Evolutionary conservation across 2,113 vertebrate genomes (phyloP).

Genomic region (Rhegmatorhina hoffmannsi): DNA sequence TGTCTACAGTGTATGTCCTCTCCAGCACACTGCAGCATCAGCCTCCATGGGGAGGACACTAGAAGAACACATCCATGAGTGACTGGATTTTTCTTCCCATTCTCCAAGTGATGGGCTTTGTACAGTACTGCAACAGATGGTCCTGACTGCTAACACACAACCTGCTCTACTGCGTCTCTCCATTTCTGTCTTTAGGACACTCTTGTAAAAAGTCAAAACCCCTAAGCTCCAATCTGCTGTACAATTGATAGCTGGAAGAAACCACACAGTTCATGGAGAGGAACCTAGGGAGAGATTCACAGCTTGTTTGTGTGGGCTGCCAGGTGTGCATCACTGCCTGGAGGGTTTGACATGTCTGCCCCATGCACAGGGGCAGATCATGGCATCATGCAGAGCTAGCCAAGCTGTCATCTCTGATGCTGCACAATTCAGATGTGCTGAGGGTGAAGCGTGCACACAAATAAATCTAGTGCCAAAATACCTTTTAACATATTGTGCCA

Average conservation of each 20-base stretch:
- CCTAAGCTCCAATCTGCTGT: neutral
- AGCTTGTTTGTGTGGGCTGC: neutral
- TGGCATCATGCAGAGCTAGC: neutral
- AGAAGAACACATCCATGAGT: neutral
- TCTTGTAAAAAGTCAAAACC: neutral
- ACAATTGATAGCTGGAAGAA: neutral
- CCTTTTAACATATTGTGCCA: neutral
- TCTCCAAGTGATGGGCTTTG: neutral
- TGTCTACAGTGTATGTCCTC: neutral
- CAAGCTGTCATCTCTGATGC: neutral
- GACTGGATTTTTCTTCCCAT: neutral
- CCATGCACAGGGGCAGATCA: fast-evolving
- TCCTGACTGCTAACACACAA: neutral
- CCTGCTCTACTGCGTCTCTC: neutral
- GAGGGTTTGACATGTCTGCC: neutral
- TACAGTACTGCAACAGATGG: neutral
- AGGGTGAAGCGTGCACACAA: neutral
- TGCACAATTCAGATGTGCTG: neutral
- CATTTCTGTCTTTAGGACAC: neutral
- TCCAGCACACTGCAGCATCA: neutral
- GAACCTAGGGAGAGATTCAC: neutral
- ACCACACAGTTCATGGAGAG: fast-evolving
- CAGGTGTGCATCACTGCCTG: neutral
- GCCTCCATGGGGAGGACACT: neutral
- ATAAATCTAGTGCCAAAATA: neutral